Evolutionary conservation across 30 jellyfish, hydroid and myxozoan genomes (phyloP), one percentile per base, ranked within the genome.

Genomic region (Catostylus mosaicus): DNA sequence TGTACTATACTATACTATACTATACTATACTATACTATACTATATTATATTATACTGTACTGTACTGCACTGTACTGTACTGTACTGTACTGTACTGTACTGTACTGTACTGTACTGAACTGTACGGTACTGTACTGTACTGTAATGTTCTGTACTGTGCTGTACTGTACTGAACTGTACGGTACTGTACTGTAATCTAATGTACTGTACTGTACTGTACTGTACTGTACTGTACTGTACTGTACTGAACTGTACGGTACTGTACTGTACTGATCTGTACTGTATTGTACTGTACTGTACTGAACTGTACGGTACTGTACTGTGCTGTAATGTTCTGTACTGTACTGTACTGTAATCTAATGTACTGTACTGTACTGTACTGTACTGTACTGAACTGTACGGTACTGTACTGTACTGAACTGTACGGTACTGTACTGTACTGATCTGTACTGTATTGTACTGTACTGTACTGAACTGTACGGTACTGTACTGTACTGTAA

Each of bases 1-100:
- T 68, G 23, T 37, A 68, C 68, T 68, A 12, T 45, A 68, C 68
- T 68, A 37, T 68, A 45, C 68, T 68, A 24, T 14, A 68, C 68
- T 30, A 37, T 37, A 68, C 69, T 68, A 37, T 45, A 68, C 69
- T 68, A 9, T 45, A 68, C 69, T 68, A 37, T 45, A 68, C 81
- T 68, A 24, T 14, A 68, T 38, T 68, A 34, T 68, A 68, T 38
- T 12, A 37, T 45, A 68, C 68, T 68, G 20, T 35, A 64, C 69
- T 56, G 26, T 56, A 56, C 69, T 56, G 69, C 32, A 56, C 69
- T 56, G 20, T 24, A 59, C 78, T 65, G 26, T 35, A 35, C 78
- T 65, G 10, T 30, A 65, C 78, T 65, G 26, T 31, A 56, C 56
- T 43, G 16, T 8, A 43, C 56, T 6, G 16, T 43, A 56, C 69